These are phyloP conservation scores for Otis tarda DNA, from an alignment of 2,113 vertebrate species.

Conservation along the genomic window DNA sequence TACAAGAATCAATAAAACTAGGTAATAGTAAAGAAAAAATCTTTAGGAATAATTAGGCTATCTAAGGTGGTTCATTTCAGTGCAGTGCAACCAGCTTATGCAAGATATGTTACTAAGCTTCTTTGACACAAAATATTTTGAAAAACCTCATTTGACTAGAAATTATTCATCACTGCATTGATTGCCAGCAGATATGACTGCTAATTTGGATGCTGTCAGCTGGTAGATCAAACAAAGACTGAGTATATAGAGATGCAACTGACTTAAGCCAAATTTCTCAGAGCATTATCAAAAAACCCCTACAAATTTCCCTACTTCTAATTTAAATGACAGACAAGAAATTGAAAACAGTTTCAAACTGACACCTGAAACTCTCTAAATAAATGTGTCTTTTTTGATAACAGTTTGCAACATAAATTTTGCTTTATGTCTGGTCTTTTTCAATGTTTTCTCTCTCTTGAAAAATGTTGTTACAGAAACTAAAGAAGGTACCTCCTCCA, in stretches of 20 bases:
- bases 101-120: not conserved
- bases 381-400: not conserved
- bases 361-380: not conserved
- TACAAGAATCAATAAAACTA: not conserved
- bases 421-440: not conserved
- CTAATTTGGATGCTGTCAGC: not conserved
- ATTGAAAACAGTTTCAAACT: not conserved
- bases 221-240: not conserved
- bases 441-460: not conserved
- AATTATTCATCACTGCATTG: not conserved
- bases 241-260: not conserved
- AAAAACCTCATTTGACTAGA: not conserved
- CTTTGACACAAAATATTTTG: not conserved
- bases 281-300: not conserved
- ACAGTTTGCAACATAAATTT: not conserved
- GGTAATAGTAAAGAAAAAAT: not conserved
- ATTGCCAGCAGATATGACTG: not conserved
- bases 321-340: not conserved
- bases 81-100: not conserved
- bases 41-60: not conserved
- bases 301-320: not conserved
- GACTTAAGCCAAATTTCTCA: not conserved
- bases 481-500: not conserved
- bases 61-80: not conserved
- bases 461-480: not conserved